Evolutionary conservation across 2,888 invertebrate species (phyloP).

Genomic region (Quadriops clusia): DNA sequence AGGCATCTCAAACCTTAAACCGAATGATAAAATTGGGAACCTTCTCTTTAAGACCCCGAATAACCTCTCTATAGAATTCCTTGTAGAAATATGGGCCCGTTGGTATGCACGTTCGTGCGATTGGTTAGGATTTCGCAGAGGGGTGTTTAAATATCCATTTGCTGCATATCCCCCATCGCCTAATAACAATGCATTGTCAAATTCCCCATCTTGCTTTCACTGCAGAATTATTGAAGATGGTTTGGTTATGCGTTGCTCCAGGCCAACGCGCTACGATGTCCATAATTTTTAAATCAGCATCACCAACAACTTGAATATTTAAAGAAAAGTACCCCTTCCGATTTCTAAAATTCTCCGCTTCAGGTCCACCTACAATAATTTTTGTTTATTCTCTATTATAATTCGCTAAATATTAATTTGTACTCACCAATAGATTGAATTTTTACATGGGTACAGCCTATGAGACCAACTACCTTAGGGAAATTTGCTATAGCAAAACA

Average conservation of each 20-base stretch:
- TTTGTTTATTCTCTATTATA: too few relatives aligned
- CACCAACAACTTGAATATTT: constrained; percentile 19
- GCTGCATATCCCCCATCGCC: constrained; percentile 22
- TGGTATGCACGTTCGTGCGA: constrained; percentile 12
- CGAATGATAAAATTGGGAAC: constrained; percentile 19
- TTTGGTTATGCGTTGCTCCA: constrained; percentile 23
- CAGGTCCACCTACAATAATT: constrained; percentile 14
- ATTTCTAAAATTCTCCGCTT: constrained; percentile 19
- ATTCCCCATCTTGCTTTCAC: constrained; percentile 15
- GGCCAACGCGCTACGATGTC: constrained; percentile 20
- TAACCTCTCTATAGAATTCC: constrained; percentile 17
- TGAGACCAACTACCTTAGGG: constrained; percentile 8
- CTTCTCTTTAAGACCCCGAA: too few relatives aligned
- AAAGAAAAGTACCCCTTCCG: constrained; percentile 19
- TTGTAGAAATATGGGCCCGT: constrained; percentile 12
- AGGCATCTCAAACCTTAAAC: constrained; percentile 14
- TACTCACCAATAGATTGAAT: constrained; percentile 12
- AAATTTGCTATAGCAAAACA: constrained; percentile 5
- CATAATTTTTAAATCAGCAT: constrained; percentile 10
- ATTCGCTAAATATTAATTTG: too few relatives aligned
- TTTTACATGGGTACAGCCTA: too few relatives aligned
- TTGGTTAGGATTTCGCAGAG: constrained; percentile 10
- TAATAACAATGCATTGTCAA: constrained; percentile 13
- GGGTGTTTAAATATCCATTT: constrained; percentile 13
- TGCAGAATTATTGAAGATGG: constrained; percentile 23